These are phyloP conservation scores for Poicephalus gulielmi DNA, from an alignment of 2,113 vertebrate species.

Conservation along the genomic window DNA sequence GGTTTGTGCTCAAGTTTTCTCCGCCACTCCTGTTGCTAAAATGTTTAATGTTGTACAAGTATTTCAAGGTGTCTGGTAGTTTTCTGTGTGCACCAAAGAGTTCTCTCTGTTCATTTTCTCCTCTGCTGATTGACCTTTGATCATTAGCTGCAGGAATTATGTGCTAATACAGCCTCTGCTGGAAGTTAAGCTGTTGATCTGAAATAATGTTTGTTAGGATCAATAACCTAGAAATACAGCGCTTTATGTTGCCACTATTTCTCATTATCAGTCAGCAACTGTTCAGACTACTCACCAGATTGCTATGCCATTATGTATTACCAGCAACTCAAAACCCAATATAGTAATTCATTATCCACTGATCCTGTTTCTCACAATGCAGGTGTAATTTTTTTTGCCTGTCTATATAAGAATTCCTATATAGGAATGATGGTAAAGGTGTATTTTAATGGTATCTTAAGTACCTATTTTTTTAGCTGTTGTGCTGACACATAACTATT, in stretches of 20 bases:
- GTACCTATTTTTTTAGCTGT: not conserved
- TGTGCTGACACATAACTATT: not conserved
- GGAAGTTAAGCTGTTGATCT: not conserved
- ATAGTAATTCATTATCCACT: not conserved
- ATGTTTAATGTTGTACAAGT: not conserved
- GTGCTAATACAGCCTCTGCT: not conserved
- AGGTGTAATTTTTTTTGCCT: not conserved
- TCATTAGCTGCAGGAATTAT: not conserved
- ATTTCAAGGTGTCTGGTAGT: not conserved
- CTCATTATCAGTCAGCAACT: not conserved
- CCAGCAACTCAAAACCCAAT: not conserved
- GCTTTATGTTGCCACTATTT: not conserved
- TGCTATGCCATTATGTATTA: not conserved
- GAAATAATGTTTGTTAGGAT: constrained; percentile 12
- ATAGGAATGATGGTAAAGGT: not conserved
- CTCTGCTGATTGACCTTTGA: constrained; percentile 32
- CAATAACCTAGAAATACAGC: not conserved
- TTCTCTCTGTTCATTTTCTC: not conserved
- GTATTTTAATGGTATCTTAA: not conserved
- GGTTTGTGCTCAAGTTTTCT: not conserved
- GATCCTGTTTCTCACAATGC: not conserved
- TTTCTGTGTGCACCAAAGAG: not conserved
- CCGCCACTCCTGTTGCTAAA: not conserved
- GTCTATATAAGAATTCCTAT: not conserved
- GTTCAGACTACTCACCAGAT: not conserved